phyloP scores from a whole-genome alignment of 2,797 vertebrate genomes.

The Acrossocheilus wenchowensis region DNA sequence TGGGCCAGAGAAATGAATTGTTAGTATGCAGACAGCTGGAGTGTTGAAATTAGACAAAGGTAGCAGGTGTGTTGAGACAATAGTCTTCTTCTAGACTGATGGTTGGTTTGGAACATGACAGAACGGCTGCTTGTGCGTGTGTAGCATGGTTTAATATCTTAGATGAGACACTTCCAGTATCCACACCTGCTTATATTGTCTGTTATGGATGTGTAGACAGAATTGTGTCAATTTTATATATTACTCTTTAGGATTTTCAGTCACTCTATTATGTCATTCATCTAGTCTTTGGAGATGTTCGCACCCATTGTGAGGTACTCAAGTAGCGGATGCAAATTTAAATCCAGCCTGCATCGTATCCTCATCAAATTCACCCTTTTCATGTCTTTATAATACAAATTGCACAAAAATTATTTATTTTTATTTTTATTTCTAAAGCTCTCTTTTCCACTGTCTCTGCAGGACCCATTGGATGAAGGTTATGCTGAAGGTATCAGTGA shows the following conservation, averaged over 20 bases:
- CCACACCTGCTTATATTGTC: constrained; percentile 17
- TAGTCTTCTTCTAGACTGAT: constrained; percentile 15
- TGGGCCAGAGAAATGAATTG: constrained; percentile 12
- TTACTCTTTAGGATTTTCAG: constrained; percentile 15
- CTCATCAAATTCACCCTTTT: neutral
- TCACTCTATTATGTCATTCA: constrained; percentile 7
- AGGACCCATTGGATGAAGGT: constrained; percentile 88
- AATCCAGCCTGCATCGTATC: neutral
- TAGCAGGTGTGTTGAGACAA: constrained; percentile 30
- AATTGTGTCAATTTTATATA: constrained; percentile 12
- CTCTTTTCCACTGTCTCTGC: constrained; percentile 51
- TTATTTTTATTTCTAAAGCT: too few relatives aligned
- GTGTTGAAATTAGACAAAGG: constrained; percentile 28
- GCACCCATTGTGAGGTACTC: neutral
- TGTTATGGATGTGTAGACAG: constrained; percentile 31
- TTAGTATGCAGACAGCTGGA: constrained; percentile 22
- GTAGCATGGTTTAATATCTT: neutral
- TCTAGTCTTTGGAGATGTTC: neutral
- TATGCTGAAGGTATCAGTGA: constrained; percentile 86
- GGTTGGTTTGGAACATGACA: constrained; percentile 1
- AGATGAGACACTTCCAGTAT: constrained; percentile 6
- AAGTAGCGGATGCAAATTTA: neutral
- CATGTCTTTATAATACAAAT: neutral
- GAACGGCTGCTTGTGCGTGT: neutral
- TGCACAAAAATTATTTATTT: neutral